Conservation (phyloP, 2,797 vertebrate species). For the Enteromius unitaeniatus region DNA sequence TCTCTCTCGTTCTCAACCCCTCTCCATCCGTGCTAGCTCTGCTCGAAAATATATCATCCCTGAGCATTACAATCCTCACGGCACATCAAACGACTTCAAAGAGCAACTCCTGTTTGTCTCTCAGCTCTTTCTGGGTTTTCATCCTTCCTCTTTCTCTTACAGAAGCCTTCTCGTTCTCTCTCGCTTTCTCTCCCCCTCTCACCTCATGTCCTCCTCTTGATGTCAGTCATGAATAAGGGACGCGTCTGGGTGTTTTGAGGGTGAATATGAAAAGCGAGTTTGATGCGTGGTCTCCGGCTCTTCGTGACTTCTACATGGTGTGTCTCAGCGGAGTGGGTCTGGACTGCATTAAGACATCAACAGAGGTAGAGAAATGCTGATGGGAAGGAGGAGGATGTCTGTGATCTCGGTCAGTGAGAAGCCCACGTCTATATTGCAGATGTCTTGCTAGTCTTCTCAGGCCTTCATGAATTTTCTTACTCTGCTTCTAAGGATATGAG, state of each 20-base stretch:
- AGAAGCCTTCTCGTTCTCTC: constrained; percentile 35
- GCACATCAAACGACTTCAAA: constrained; percentile 59
- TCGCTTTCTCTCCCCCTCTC: constrained; percentile 36
- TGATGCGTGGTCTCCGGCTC: constrained; percentile 50
- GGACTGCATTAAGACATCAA: constrained; percentile 60
- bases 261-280: constrained; percentile 45
- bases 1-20: constrained; percentile 20
- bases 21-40: constrained; percentile 2
- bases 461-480: constrained; percentile 21
- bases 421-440: constrained; percentile 28
- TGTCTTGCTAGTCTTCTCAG: constrained; percentile 19
- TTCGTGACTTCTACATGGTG: constrained; percentile 41
- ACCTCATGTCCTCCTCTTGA: constrained; percentile 46
- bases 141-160: constrained; percentile 37
- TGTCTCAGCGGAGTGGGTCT: constrained; percentile 43
- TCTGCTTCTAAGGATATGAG: constrained; percentile 21
- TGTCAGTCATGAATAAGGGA: constrained; percentile 55
- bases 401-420: constrained; percentile 34
- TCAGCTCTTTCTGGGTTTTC: constrained; percentile 39
- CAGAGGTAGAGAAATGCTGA: constrained; percentile 33
- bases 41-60: constrained; percentile 44
- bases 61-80: constrained; percentile 50
- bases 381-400: constrained; percentile 26
- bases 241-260: constrained; percentile 40
- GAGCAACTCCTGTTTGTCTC: constrained; percentile 53